phyloP scores from a whole-genome alignment of 2,888 invertebrate genomes.

The Conistra vaccinii region DNA sequence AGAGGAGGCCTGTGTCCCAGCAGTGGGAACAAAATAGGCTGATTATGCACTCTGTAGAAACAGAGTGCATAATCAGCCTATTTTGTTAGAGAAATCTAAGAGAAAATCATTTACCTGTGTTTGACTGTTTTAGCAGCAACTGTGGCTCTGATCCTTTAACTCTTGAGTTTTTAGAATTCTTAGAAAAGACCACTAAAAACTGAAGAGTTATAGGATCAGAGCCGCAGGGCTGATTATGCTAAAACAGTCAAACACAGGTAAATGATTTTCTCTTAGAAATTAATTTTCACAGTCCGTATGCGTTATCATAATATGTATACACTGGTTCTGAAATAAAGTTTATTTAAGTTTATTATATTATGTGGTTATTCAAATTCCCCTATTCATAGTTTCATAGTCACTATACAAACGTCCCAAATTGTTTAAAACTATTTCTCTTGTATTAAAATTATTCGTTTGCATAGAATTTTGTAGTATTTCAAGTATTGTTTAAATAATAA shows the following conservation, averaged over 20 bases:
- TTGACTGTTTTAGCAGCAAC: background rate
- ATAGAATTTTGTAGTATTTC: constrained; percentile 2
- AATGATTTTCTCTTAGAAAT: background rate
- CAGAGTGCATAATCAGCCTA: no score
- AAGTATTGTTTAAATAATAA: background rate
- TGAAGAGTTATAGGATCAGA: no score
- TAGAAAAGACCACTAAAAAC: no score
- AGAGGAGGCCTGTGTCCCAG: no score
- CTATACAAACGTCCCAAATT: constrained; percentile 13
- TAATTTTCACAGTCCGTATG: background rate
- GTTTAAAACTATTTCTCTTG: constrained; percentile 30
- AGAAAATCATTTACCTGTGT: background rate
- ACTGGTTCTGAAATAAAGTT: constrained; percentile 2
- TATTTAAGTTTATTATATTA: background rate
- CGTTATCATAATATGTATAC: constrained; percentile 21
- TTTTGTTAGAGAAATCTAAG: no score
- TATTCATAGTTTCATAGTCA: constrained; percentile 15
- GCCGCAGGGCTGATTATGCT: no score
- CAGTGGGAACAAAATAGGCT: no score
- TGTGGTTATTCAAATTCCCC: constrained; percentile 27
- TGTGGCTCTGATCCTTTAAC: no score
- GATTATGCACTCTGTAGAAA: no score
- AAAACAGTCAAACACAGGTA: background rate
- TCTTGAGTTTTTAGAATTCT: no score
- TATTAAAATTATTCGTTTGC: constrained; percentile 13